Evolutionary conservation across 2,888 invertebrate species (phyloP), one percentile per base, ranked within the genome.

Genomic region (Drosophila pseudotalamancana): DNA sequence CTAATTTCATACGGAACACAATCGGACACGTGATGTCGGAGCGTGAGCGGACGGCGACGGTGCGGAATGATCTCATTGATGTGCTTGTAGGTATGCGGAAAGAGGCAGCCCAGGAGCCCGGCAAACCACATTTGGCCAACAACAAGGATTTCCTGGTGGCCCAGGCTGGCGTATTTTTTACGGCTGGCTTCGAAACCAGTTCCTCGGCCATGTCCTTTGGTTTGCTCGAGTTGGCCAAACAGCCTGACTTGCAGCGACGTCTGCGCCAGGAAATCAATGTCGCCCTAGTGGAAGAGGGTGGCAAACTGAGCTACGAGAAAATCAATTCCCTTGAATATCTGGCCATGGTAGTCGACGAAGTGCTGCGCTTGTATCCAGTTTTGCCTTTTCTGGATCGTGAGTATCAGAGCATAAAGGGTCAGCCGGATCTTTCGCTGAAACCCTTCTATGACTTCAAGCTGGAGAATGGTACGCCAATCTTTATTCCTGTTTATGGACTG

Each of bases 11-110:
- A 5, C 84, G 91, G 0, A 63, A 61, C 0, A 86, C 89, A 0
- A 91, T 93, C 2, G 88, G 85, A 60, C 87, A 91, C 2, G 91
- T 92, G 0, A 91, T 93, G 39, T 48, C 79, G 0, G 88, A 91
- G 9, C 88, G 93, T 2, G 90, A 91, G 50, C 77, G 89, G 9
- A 89, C 88, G 4, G 92, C 91, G 3, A 48, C 70, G 0, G 85
- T 85, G 6, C 88, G 92, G 8, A 91, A 92, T 48, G 93, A 93
- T 77, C 89, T 93, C 1, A 91, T 93, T 35, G 93, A 93, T 70
- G 72, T 92, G 4, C 74, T 93, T 9, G 84, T 93, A 29, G 89
- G 90, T 1, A 60, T 93, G 4, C 92, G 90, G 25, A 87, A 90
- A 45, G 88, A 89, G 40, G 76, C 77, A 0, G 70, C 64, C 9